These are phyloP conservation scores for Listrodromus nycthemerus DNA, from an alignment of 2,888 invertebrate species.

Conservation along the genomic window DNA sequence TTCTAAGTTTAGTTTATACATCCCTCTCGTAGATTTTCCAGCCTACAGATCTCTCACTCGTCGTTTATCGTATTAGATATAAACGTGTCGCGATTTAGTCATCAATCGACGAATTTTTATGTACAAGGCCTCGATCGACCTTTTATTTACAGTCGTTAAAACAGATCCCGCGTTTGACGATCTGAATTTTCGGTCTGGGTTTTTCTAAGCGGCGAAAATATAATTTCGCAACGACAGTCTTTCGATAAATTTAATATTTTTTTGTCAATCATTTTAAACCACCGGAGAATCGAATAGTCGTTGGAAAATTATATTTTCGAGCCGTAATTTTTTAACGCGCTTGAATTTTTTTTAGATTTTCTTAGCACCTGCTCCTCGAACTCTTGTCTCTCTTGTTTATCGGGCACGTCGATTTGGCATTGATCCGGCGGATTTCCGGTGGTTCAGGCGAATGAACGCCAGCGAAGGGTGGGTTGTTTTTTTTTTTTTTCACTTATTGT, in stretches of 20 bases:
- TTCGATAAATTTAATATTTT: neutral
- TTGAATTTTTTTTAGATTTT: neutral
- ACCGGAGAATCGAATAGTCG: neutral
- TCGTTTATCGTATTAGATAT: slow-evolving; percentile 22
- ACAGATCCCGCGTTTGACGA: slow-evolving; percentile 26
- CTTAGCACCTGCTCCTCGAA: slow-evolving; percentile 53
- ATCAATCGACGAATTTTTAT: slow-evolving; percentile 49
- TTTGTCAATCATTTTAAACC: neutral
- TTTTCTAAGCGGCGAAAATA: slow-evolving; percentile 4
- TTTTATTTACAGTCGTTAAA: slow-evolving; percentile 55
- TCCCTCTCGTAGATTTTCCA: slow-evolving; percentile 8
- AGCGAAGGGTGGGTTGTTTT: slow-evolving; percentile 6
- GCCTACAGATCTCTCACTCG: slow-evolving; percentile 1
- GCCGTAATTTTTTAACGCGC: neutral
- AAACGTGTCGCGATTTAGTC: slow-evolving; percentile 51
- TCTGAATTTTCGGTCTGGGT: slow-evolving; percentile 11
- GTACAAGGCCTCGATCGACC: slow-evolving; percentile 48
- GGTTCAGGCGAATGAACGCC: neutral
- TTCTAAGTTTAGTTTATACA: slow-evolving; percentile 54
- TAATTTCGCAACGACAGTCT: neutral
- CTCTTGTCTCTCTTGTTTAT: slow-evolving; percentile 29
- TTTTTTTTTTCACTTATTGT: neutral
- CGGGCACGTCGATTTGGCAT: slow-evolving; percentile 5
- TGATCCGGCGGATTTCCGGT: neutral
- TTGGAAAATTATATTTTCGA: slow-evolving; percentile 11